phyloP scores from a whole-genome alignment of 2,113 vertebrate genomes.

The Pyxicephalus adspersus region DNA sequence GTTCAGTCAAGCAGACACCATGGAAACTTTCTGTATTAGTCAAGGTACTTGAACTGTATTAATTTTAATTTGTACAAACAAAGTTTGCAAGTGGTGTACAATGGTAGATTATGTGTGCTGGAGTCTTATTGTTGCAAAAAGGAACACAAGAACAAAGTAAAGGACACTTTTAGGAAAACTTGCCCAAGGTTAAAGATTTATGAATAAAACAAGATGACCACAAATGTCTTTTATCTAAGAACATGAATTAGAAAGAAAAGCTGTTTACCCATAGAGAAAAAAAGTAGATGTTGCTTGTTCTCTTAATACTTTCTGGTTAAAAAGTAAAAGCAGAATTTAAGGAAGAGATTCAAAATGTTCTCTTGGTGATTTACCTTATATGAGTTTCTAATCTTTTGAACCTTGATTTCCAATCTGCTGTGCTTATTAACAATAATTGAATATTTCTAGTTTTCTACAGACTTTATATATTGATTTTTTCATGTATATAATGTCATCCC shows the following conservation, averaged over 20 bases:
- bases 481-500: too few relatives aligned
- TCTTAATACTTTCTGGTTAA: too few relatives aligned
- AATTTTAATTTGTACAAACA: neutral
- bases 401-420: too few relatives aligned
- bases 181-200: conserved; percentile 15
- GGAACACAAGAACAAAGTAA: neutral
- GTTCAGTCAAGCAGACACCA: neutral
- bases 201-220: neutral
- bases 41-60: neutral
- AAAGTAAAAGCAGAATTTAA: too few relatives aligned
- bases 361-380: too few relatives aligned
- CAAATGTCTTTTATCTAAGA: conserved; percentile 6
- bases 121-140: neutral
- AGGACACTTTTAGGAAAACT: neutral
- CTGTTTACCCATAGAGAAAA: neutral
- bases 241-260: neutral
- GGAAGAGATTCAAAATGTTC: too few relatives aligned
- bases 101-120: neutral
- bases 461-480: too few relatives aligned
- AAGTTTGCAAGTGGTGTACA: neutral
- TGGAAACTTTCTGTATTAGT: neutral
- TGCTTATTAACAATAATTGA: too few relatives aligned
- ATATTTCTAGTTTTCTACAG: too few relatives aligned
- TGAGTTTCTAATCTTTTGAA: too few relatives aligned
- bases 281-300: too few relatives aligned